Evolutionary conservation across 1,140 invertebrate genomes (phyloP).

Genomic region (Drosophila mauritiana): DNA sequence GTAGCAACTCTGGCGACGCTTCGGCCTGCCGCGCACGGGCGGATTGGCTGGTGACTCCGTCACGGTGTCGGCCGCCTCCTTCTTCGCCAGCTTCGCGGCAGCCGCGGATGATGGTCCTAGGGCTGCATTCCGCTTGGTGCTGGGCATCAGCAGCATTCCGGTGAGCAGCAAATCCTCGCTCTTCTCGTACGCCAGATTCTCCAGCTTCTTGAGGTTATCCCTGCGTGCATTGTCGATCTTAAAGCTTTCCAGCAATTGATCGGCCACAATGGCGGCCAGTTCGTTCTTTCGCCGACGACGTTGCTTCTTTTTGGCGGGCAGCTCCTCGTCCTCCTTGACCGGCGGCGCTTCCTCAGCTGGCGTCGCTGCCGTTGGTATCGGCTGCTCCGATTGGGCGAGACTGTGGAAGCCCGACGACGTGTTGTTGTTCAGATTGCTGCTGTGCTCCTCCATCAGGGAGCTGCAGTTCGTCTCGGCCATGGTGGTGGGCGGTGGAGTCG

Average conservation of each 20-base stretch:
- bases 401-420: conserved; percentile 80
- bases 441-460: conserved; percentile 61
- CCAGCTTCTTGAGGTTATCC: conserved; percentile 81
- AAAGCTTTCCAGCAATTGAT: conserved; percentile 82
- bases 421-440: conserved; percentile 78
- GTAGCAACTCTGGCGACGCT: conserved; percentile 69
- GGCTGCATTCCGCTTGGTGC: conserved; percentile 73
- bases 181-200: conserved; percentile 81
- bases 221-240: conserved; percentile 82
- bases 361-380: not conserved
- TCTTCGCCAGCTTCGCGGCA: conserved; percentile 43
- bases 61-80: not conserved
- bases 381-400: conserved; percentile 61
- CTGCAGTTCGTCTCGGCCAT: conserved; percentile 48
- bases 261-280: conserved; percentile 82
- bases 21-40: conserved; percentile 44
- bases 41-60: not conserved
- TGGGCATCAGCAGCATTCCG: conserved; percentile 82
- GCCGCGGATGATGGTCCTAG: conserved; percentile 7
- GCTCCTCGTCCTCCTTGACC: not conserved
- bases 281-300: conserved; percentile 78
- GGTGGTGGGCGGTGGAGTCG: conserved; percentile 46
- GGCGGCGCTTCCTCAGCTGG: conserved; percentile 2
- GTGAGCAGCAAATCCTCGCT: conserved; percentile 75
- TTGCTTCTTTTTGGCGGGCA: conserved; percentile 69